These are phyloP conservation scores for Daboia siamensis DNA, from an alignment of 2,113 vertebrate species.

Conservation along the genomic window DNA sequence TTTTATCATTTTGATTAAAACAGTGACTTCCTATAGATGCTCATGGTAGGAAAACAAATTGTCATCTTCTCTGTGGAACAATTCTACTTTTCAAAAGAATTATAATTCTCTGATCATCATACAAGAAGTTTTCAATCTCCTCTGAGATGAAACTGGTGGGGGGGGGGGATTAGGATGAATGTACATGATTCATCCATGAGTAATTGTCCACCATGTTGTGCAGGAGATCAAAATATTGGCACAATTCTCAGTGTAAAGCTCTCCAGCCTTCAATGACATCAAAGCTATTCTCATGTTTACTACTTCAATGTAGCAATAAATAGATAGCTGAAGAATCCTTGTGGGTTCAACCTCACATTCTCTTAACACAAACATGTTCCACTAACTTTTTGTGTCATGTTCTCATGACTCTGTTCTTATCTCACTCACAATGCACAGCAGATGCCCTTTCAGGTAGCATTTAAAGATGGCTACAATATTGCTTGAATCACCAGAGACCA, in stretches of 20 bases:
- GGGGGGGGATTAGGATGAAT: not conserved
- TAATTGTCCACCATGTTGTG: not conserved
- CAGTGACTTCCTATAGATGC: not conserved
- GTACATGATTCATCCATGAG: not conserved
- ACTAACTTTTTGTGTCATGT: not conserved
- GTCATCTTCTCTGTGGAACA: not conserved
- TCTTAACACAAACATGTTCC: not conserved
- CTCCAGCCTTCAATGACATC: not conserved
- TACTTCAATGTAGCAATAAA: not conserved
- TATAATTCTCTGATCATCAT: not conserved
- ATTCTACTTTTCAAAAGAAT: not conserved
- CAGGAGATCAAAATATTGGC: not conserved
- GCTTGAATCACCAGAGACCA: too few species aligned
- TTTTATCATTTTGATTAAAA: not conserved
- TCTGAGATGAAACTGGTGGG: not conserved
- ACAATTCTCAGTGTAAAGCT: not conserved
- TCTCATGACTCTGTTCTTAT: not conserved
- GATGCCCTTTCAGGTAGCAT: not conserved
- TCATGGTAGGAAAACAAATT: not conserved
- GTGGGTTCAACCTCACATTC: not conserved
- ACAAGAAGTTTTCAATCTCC: not conserved
- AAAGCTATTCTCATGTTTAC: not conserved
- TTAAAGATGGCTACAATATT: not conserved
- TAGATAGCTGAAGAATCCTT: not conserved
- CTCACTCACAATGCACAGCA: not conserved